phyloP scores from a whole-genome alignment of 2,888 invertebrate species.

The Leptopilina syphax region DNA sequence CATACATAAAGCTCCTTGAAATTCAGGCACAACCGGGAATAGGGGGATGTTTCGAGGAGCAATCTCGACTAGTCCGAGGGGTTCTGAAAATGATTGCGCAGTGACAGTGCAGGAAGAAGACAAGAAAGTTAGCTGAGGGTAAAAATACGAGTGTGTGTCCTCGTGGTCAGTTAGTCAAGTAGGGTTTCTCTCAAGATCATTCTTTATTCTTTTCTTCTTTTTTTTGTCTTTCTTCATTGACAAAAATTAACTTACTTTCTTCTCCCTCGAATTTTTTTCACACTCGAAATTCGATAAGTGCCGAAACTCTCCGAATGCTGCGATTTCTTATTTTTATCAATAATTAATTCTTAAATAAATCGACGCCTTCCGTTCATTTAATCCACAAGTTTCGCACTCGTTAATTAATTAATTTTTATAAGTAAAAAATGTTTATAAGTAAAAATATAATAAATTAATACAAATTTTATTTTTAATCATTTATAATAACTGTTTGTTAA shows the following conservation, averaged over 20 bases:
- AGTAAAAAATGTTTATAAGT: too few relatives aligned
- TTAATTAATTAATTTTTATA: too few relatives aligned
- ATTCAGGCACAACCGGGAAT: slow-evolving; percentile 6
- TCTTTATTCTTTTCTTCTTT: slow-evolving; percentile 16
- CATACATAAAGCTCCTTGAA: slow-evolving; percentile 16
- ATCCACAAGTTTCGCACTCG: too few relatives aligned
- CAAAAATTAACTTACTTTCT: neutral
- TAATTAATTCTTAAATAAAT: too few relatives aligned
- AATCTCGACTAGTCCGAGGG: slow-evolving; percentile 24
- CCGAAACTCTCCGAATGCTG: too few relatives aligned
- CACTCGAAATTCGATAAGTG: neutral
- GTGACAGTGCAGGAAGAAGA: slow-evolving; percentile 28
- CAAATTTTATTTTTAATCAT: too few relatives aligned
- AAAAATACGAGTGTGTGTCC: neutral
- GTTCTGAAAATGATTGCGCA: slow-evolving; percentile 35
- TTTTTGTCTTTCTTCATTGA: neutral
- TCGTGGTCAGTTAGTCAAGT: slow-evolving; percentile 19
- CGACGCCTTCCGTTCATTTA: too few relatives aligned
- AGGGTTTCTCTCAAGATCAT: slow-evolving; percentile 5
- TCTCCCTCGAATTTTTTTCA: neutral
- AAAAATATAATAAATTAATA: too few relatives aligned
- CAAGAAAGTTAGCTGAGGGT: neutral
- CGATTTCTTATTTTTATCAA: too few relatives aligned
- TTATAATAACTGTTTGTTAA: too few relatives aligned
- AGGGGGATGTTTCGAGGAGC: slow-evolving; percentile 31